Evolutionary conservation across 2,113 vertebrate genomes (phyloP), one percentile per base, ranked within the genome.

Genomic region (Promerops cafer): DNA sequence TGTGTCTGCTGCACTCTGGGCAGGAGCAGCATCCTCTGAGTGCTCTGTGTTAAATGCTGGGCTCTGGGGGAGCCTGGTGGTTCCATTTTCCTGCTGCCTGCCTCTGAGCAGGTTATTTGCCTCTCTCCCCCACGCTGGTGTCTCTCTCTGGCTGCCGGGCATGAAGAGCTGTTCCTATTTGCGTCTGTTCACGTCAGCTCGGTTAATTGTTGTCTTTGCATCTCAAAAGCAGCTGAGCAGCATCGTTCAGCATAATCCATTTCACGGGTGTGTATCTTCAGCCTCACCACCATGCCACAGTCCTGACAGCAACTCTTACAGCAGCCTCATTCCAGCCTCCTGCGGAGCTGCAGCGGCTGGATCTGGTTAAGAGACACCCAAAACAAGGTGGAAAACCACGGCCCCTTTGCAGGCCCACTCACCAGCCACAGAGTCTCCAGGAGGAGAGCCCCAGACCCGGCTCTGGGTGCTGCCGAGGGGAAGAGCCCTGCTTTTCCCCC

Each of bases 141-240:
- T 57, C 42, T 87, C 37, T 71, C 54, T 80, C 50, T 44, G 11
- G 31, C 60, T 76, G 76, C 37, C 30, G 44, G 70, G 87, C 84
- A 37, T 8, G 63, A 50, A 50, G 91, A 85, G 60, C 82, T 89
- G 77, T 26, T 87, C 80, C 78, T 83, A 13, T 88, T 90, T 80
- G 39, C 2, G 8, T 65, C 83, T 54, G 42, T 9, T 86, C 86
- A 20, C 57, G 17, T 92, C 92, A 96, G 87, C 65, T 68, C 69
- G 1, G 52, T 63, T 94, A 92, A 93, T 74, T 91, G 75, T 93
- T 94, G 85, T 90, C 70, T 95, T 59, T 85, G 82, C 75, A 59
- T 75, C 87, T 91, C 56, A 21, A 74, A 59, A 72, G 84, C 87
- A 89, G 93, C 93, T 64, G 83, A 89, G 65, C 18, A 61, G 57